Evolutionary conservation across 2,888 invertebrate genomes (phyloP).

Genomic region (Synergus itoensis): DNA sequence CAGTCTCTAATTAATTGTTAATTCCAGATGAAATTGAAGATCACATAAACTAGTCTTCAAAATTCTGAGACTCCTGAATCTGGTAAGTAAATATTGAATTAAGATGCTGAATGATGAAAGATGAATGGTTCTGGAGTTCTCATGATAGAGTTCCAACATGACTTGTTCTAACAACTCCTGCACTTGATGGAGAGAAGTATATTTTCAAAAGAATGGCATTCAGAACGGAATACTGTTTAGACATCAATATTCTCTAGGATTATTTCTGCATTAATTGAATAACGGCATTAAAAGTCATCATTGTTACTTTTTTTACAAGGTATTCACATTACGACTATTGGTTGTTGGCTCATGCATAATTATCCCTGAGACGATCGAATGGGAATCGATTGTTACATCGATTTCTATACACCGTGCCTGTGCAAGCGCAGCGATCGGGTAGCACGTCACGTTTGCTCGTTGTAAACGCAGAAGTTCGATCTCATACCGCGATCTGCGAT

Average conservation of each 20-base stretch:
- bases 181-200: no score
- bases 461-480: conserved; percentile 60
- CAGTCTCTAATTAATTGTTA: background rate
- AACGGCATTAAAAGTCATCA: background rate
- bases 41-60: background rate
- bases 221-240: no score
- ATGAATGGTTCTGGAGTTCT: no score
- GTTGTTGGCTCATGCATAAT: conserved; percentile 32
- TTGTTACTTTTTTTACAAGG: background rate
- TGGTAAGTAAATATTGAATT: no score
- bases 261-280: background rate
- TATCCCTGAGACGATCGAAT: conserved; percentile 33
- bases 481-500: conserved; percentile 60
- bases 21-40: background rate
- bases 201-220: no score
- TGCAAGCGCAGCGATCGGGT: conserved; percentile 49
- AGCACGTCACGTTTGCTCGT: conserved; percentile 56
- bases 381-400: conserved; percentile 36
- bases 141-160: no score
- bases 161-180: no score
- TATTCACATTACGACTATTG: conserved; percentile 10
- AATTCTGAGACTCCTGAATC: background rate
- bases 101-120: no score
- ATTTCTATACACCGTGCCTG: conserved; percentile 36
- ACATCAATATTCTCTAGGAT: background rate